Conservation (phyloP, 1,140 invertebrate species). For the Diachasmimorpha longicaudata region DNA sequence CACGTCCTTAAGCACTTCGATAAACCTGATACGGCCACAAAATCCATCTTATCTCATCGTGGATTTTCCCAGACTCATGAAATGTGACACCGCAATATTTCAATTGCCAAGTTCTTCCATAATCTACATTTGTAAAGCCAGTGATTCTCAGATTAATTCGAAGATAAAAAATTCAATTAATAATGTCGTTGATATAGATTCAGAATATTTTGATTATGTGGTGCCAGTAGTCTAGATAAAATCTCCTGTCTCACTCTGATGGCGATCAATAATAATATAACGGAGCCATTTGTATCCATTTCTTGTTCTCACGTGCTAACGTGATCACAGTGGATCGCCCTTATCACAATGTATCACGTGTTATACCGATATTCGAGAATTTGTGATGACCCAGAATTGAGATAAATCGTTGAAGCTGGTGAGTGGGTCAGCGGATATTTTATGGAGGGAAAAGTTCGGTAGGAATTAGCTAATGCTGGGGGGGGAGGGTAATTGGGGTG, state of each 20-base stretch:
- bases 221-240: not conserved
- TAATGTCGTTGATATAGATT: not conserved
- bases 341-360: not conserved
- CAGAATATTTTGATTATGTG: not conserved
- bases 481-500: no score
- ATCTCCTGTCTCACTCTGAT: not conserved
- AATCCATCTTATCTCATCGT: not conserved
- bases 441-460: no score
- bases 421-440: not conserved
- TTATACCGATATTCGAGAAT: slow-evolving; percentile 10
- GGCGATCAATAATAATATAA: slow-evolving; percentile 10
- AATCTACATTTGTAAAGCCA: not conserved
- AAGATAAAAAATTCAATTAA: not conserved
- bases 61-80: not conserved
- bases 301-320: not conserved
- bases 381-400: slow-evolving; percentile 16
- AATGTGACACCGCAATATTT: not conserved
- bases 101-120: not conserved
- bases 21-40: slow-evolving; percentile 4
- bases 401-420: slow-evolving; percentile 10
- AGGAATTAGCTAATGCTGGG: no score
- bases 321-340: no score
- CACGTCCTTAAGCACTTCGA: not conserved
- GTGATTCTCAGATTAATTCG: not conserved
- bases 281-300: slow-evolving; percentile 21